These are phyloP conservation scores for Nerophis ophidion DNA, from an alignment of 2,113 vertebrate genomes.

Conservation along the genomic window DNA sequence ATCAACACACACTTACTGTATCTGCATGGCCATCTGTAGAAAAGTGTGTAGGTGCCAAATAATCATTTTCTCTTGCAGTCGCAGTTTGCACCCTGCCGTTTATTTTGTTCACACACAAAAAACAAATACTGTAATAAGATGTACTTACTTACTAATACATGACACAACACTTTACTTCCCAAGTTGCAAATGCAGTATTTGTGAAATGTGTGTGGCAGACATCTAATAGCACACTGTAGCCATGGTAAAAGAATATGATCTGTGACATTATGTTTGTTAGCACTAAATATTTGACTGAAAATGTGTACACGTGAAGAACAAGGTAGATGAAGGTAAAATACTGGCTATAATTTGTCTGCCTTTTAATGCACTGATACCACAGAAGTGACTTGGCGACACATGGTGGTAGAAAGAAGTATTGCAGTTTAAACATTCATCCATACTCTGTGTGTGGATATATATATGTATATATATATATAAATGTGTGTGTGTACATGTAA, in stretches of 20 bases:
- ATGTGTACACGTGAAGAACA: too few relatives aligned
- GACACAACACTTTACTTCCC: not conserved
- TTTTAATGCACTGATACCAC: not conserved
- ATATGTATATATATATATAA: too few relatives aligned
- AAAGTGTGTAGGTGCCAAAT: conserved; percentile 22
- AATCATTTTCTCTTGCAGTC: conserved; percentile 17
- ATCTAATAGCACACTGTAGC: too few relatives aligned
- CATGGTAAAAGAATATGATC: too few relatives aligned
- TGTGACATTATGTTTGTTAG: too few relatives aligned
- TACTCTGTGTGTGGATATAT: too few relatives aligned
- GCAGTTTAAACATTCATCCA: conserved; percentile 4
- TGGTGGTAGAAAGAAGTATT: conserved; percentile 23
- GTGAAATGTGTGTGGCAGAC: not conserved
- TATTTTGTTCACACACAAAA: conserved; percentile 19
- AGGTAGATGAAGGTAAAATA: too few relatives aligned
- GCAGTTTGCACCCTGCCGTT: conserved; percentile 8
- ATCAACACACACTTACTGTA: conserved; percentile 9
- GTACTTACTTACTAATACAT: too few relatives aligned
- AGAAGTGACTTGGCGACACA: conserved; percentile 28
- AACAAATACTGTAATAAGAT: too few relatives aligned
- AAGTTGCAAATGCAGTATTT: not conserved
- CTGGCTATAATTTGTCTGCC: not conserved
- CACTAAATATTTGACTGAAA: too few relatives aligned
- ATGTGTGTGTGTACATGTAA: too few relatives aligned
- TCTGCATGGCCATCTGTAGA: conserved; percentile 42